Evolutionary conservation across 2,888 invertebrate genomes (phyloP).

Genomic region (Euplexia lucipara): DNA sequence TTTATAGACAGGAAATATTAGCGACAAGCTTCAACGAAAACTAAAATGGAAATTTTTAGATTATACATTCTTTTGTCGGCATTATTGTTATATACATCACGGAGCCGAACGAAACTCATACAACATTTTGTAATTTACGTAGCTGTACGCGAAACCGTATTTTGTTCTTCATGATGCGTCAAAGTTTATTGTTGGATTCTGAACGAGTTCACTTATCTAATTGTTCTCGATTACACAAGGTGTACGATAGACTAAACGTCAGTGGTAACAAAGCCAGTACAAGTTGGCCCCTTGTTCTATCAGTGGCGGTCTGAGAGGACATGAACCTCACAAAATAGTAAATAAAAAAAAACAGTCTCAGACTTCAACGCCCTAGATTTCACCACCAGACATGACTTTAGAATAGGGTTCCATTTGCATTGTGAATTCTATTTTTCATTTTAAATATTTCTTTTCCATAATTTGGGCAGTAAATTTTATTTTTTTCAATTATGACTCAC

Average conservation of each 20-base stretch:
- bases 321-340: no score
- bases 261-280: no score
- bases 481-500: no score
- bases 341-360: no score
- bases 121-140: slow-evolving; percentile 37
- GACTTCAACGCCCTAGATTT: no score
- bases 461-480: no score
- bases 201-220: slow-evolving; percentile 53
- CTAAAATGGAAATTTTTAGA: slow-evolving; percentile 30
- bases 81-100: slow-evolving; percentile 32
- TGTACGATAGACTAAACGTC: neutral
- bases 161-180: slow-evolving; percentile 35
- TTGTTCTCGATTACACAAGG: slow-evolving; percentile 59
- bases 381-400: no score
- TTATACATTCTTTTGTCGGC: slow-evolving; percentile 18
- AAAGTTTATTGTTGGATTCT: slow-evolving; percentile 54
- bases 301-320: no score
- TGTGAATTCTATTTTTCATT: no score
- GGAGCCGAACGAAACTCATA: slow-evolving; percentile 30
- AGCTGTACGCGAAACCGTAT: slow-evolving; percentile 10
- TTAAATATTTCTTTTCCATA: no score
- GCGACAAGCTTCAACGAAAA: slow-evolving; percentile 2
- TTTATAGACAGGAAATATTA: neutral
- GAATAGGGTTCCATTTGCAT: no score
- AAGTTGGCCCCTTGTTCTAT: no score